A percentile compares a stretch with the other conserved stretches of the same genome.
Evolutionary conservation across 2,797 vertebrate genomes (phyloP).

Genomic region (Luscinia megarhynchos): DNA sequence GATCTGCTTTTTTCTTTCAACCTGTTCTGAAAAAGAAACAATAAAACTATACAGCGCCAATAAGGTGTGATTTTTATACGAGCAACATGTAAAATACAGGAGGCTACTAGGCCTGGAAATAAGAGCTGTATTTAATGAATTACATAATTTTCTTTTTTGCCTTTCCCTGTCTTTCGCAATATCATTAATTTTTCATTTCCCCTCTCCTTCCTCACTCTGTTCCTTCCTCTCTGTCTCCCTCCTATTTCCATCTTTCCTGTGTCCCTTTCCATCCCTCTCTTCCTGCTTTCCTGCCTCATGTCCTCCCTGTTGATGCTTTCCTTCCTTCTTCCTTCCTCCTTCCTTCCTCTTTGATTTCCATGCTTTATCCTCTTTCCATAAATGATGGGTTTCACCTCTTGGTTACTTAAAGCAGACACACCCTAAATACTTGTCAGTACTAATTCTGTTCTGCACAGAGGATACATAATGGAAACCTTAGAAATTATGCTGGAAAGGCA

Average conservation of each 20-base stretch:
- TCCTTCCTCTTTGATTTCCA: neutral
- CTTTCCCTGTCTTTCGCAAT: neutral
- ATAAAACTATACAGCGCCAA: neutral
- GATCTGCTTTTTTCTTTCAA: neutral
- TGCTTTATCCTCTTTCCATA: neutral
- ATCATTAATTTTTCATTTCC: neutral
- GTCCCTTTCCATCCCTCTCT: neutral
- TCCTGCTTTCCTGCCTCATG: neutral
- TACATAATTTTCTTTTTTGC: neutral
- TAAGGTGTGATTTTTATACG: neutral
- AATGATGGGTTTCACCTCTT: neutral
- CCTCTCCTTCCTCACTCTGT: neutral
- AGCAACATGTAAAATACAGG: neutral
- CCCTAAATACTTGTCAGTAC: neutral
- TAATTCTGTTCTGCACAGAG: neutral
- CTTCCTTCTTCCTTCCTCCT: neutral
- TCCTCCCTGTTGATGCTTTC: neutral
- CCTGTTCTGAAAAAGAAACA: neutral
- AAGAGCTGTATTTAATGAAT: neutral
- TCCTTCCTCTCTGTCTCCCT: rapidly evolving
- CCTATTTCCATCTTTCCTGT: rapidly evolving
- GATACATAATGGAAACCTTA: neutral
- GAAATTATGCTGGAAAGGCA: neutral
- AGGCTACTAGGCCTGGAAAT: neutral
- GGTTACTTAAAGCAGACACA: neutral